A percentile compares a stretch with the other conserved stretches of the same genome.
Conservation (phyloP, 2,113 vertebrate genomes). For the Hemibates koningsi region DNA sequence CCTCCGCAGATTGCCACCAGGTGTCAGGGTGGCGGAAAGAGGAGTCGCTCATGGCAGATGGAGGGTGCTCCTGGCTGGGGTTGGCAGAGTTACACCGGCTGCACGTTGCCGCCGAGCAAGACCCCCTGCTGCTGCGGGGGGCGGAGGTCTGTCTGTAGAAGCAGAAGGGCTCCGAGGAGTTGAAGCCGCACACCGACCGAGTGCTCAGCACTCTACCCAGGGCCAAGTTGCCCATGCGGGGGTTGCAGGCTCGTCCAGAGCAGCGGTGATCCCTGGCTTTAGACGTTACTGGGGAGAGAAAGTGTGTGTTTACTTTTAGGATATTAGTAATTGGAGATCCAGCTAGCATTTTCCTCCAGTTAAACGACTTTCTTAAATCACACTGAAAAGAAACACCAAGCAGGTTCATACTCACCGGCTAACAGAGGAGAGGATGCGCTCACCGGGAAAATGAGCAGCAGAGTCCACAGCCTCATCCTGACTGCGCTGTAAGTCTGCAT, state of each 20-base stretch:
- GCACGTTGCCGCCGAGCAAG: constrained; percentile 68
- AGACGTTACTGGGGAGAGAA: background rate
- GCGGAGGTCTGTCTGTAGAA: constrained; percentile 52
- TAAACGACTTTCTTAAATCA: background rate
- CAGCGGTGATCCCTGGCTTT: constrained; percentile 66
- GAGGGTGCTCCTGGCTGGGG: constrained; percentile 72
- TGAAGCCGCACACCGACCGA: constrained; percentile 75
- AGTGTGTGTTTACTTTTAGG: background rate
- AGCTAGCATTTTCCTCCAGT: background rate
- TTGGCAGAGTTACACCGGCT: constrained; percentile 69
- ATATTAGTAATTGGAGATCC: background rate
- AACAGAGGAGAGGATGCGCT: constrained; percentile 36
- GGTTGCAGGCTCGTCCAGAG: constrained; percentile 81
- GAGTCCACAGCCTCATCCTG: constrained; percentile 45
- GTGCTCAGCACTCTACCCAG: constrained; percentile 75
- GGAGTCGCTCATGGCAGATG: constrained; percentile 89
- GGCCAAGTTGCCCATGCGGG: constrained; percentile 85
- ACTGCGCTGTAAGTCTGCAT: background rate
- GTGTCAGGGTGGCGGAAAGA: constrained; percentile 84
- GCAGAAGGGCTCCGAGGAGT: constrained; percentile 74
- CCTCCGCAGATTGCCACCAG: constrained; percentile 91
- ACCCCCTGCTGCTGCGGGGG: constrained; percentile 25
- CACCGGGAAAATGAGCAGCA: constrained; percentile 26
- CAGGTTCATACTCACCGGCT: constrained; percentile 40
- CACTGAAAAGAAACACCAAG: background rate